These are phyloP conservation scores for Epirrita christyi DNA, from an alignment of 2,888 invertebrate genomes.

Conservation along the genomic window DNA sequence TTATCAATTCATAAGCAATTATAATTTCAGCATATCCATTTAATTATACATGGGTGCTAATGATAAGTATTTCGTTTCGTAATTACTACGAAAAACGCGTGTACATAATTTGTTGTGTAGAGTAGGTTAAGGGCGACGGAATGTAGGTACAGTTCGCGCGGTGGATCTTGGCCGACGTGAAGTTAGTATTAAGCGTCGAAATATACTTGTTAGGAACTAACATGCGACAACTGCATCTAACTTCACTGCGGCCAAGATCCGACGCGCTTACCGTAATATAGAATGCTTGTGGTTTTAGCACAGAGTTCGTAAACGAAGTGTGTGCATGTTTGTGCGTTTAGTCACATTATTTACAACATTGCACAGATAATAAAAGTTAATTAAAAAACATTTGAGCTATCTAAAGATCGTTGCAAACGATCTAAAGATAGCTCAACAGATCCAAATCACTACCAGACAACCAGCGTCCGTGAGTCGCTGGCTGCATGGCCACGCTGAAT, in stretches of 20 bases:
- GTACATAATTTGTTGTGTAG: conserved; percentile 68
- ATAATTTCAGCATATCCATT: conserved; percentile 63
- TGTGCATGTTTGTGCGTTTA: conserved; percentile 48
- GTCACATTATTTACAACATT: conserved; percentile 59
- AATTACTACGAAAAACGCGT: conserved; percentile 46
- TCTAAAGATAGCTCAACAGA: no score
- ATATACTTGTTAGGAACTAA: not conserved
- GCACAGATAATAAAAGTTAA: no score
- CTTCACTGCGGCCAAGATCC: not conserved
- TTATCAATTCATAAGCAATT: conserved; percentile 49
- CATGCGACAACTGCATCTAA: not conserved
- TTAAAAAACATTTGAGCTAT: no score
- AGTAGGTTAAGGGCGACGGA: conserved; percentile 46
- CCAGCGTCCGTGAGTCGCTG: no score
- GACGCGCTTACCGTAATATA: conserved; percentile 3
- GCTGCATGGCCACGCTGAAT: no score
- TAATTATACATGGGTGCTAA: conserved; percentile 73
- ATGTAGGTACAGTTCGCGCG: not conserved
- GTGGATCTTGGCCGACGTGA: not conserved
- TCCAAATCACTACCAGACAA: no score
- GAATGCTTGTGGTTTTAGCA: conserved; percentile 54
- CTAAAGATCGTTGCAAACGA: no score
- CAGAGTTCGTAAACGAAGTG: conserved; percentile 54
- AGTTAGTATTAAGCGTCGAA: not conserved
- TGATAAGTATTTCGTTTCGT: conserved; percentile 52